phyloP scores from a whole-genome alignment of 2,888 invertebrate genomes.

The Orchesella flavescens region DNA sequence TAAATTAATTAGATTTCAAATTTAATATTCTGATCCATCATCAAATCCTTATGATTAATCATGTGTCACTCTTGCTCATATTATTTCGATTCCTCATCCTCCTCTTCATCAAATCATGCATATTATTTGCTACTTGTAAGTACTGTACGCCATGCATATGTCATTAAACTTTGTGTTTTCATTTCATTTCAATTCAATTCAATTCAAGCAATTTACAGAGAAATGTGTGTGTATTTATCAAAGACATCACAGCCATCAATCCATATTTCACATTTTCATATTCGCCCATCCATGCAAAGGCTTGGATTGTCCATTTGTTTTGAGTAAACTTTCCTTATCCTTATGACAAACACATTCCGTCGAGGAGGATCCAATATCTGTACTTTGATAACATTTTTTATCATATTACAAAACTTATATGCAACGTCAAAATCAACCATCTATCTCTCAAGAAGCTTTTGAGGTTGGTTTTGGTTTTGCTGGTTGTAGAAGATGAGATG shows the following conservation, averaged over 20 bases:
- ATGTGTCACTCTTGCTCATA: conserved; percentile 46
- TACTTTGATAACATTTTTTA: too few species aligned
- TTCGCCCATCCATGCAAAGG: not conserved
- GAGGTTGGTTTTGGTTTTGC: too few species aligned
- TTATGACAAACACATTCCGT: too few species aligned
- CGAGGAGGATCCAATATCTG: too few species aligned
- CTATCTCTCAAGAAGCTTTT: too few species aligned
- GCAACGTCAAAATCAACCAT: too few species aligned
- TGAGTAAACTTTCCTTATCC: too few species aligned
- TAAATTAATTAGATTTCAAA: conserved; percentile 51
- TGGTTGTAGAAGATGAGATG: not conserved
- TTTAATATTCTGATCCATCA: conserved; percentile 57
- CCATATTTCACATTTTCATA: not conserved
- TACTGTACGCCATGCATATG: too few species aligned
- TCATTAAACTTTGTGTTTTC: not conserved
- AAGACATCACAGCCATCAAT: not conserved
- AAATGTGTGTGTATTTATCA: not conserved
- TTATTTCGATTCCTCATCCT: conserved; percentile 22
- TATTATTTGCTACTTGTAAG: not conserved
- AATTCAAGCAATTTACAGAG: not conserved
- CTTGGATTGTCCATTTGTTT: too few species aligned
- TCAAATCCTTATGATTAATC: conserved; percentile 52
- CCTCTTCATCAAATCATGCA: not conserved
- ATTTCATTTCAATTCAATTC: not conserved
- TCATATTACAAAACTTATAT: too few species aligned